Base-by-base conservation (phyloP, 2,797 vertebrate species). In the Pipistrellus kuhlii region DNA sequence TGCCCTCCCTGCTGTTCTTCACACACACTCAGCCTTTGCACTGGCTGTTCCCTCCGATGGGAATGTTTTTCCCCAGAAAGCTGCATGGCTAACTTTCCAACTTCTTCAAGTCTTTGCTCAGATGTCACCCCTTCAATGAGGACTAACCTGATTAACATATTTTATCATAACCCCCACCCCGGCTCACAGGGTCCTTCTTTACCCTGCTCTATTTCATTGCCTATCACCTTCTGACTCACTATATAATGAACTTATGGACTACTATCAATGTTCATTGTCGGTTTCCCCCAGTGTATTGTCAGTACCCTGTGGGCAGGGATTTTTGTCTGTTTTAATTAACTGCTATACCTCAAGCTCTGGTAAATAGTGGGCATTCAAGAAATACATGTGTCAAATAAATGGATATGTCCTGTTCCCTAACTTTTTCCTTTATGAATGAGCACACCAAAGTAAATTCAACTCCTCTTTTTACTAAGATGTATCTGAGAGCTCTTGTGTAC, bases 351-450 rank as follows among this genome's bases (percentile, higher is more conserved):
- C 11, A 73, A 64, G 51, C 30, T 78, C 84, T 92, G 62, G 30
- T 32, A 81, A 78, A 83, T 23, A 46, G 27, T 30, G 91, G 80
- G 48, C 62, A 46, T 41, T 88, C 20, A 41, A n/a, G 59, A 46
- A 77, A 41, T 83, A 66, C 3, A 85, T 55, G 72, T 85, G 53
- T 83, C 80, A n/a, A 82, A 59, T 91, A 41, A 86, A 51, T 69
- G 23, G 83, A 71, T 68, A 35, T 5, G 23, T 89, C 9, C 55
- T 3, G 27, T n/a, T 66, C 15, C 30, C 8, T 75, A 25, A 20
- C 20, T 73, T 88, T 88, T 85, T 8, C 20, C 14, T 84, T 44
- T 72, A 3, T 12, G 41, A 88, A 4, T 14, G n/a, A 84, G 38
- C 64, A 64, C 23, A 46, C 44, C 41, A 30, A 73, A 82, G 48